A percentile compares a stretch with the other conserved stretches of the same genome.
These are phyloP conservation scores for Melinaea marsaeus DNA, from an alignment of 2,888 invertebrate genomes.

Conservation along the genomic window DNA sequence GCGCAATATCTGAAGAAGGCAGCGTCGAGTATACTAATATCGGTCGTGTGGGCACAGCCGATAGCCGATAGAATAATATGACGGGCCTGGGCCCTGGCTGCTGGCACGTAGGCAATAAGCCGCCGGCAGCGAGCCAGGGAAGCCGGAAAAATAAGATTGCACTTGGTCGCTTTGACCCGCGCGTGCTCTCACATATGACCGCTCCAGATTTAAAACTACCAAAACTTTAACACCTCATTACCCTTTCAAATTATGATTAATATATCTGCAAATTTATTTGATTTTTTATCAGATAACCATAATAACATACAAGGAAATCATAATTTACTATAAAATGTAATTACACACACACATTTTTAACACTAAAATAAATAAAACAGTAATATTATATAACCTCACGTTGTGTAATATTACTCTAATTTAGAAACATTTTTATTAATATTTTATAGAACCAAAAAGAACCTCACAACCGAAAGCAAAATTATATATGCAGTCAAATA, in stretches of 20 bases:
- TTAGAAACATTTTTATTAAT: background rate
- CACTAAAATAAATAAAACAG: no score
- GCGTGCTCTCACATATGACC: conserved; percentile 51
- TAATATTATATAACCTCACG: no score
- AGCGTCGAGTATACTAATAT: conserved; percentile 71
- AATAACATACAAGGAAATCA: no score
- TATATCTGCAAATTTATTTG: no score
- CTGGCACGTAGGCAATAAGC: conserved; percentile 77
- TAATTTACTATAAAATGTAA: no score
- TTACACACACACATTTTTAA: no score
- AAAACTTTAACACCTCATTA: background rate
- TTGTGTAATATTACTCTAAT: background rate
- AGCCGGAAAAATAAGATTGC: conserved; percentile 74
- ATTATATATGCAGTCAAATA: conserved; percentile 23
- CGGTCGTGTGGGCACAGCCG: conserved; percentile 65
- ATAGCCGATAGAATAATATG: conserved; percentile 77
- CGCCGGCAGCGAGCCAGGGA: conserved; percentile 65
- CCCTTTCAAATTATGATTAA: no score
- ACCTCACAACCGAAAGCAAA: conserved; percentile 13
- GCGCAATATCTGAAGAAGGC: conserved; percentile 70
- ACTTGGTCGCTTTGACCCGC: conserved; percentile 50
- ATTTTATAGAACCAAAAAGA: conserved; percentile 9
- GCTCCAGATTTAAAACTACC: conserved; percentile 3
- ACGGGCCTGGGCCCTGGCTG: conserved; percentile 63
- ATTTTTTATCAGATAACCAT: no score